Evolutionary conservation across 2,797 vertebrate genomes (phyloP).

Genomic region (Urosaurus nigricauda): DNA sequence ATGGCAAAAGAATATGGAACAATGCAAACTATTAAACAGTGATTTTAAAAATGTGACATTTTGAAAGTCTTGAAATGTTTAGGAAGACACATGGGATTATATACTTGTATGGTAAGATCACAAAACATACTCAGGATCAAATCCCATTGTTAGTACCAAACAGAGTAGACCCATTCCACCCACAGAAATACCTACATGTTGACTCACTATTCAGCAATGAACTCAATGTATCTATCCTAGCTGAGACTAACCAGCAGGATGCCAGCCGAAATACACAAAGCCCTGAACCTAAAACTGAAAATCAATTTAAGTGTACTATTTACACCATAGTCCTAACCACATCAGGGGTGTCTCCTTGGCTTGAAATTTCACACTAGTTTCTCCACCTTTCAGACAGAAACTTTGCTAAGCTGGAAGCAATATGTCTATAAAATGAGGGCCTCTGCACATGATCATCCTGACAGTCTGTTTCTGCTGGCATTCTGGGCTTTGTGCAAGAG

Average conservation of each 20-base stretch:
- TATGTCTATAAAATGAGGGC: slow-evolving; percentile 11
- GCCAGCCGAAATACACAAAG: background rate
- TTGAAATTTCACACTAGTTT: background rate
- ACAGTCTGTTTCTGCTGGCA: slow-evolving; percentile 20
- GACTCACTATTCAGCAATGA: too few species aligned
- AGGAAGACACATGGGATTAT: background rate
- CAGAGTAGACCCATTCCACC: too few species aligned
- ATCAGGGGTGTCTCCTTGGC: background rate
- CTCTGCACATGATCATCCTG: slow-evolving; percentile 47
- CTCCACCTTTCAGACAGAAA: slow-evolving; percentile 14
- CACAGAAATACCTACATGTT: too few species aligned
- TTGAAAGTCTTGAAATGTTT: background rate
- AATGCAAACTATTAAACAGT: background rate
- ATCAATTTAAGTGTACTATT: background rate
- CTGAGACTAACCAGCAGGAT: too few species aligned
- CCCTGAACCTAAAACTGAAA: background rate
- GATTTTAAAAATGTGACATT: background rate
- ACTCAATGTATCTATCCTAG: too few species aligned
- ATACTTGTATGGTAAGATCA: background rate
- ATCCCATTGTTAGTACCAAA: too few species aligned
- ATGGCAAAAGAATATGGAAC: background rate
- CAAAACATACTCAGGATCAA: background rate
- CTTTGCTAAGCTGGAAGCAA: slow-evolving; percentile 34
- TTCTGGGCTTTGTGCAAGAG: slow-evolving; percentile 17
- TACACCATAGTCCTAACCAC: background rate